Evolutionary conservation across 2,797 vertebrate genomes (phyloP).

Genomic region (Xiphophorus birchmanni): DNA sequence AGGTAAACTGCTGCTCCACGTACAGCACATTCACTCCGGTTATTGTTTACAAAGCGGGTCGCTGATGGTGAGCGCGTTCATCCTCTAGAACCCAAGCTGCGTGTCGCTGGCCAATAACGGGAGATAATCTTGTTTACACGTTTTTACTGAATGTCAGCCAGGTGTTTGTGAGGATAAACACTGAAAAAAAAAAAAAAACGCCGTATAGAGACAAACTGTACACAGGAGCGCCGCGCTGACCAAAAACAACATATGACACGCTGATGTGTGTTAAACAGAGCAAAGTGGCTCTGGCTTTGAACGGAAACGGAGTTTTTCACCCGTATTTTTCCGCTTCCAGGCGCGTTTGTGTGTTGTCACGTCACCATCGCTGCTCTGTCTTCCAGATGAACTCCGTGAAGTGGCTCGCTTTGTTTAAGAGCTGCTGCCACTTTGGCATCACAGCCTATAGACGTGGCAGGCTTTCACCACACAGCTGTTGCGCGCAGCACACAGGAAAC

Average conservation of each 20-base stretch:
- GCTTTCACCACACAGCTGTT: slow-evolving; percentile 25
- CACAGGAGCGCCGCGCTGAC: background rate
- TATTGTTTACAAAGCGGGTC: background rate
- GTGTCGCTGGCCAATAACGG: slow-evolving; percentile 11
- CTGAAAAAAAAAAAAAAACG: too few species aligned
- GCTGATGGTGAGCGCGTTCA: slow-evolving; percentile 13
- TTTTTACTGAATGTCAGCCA: slow-evolving; percentile 15
- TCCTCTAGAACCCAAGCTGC: background rate
- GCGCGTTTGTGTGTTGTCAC: background rate
- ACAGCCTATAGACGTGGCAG: slow-evolving; percentile 78
- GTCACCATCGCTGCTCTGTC: background rate
- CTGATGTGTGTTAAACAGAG: slow-evolving; percentile 6
- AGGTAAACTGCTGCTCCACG: slow-evolving; percentile 71
- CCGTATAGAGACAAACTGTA: background rate
- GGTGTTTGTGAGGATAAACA: slow-evolving; percentile 17
- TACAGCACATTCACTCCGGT: background rate
- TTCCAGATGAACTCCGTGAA: slow-evolving; percentile 9
- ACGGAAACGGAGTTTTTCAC: background rate
- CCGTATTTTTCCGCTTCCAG: background rate
- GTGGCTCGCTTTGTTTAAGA: slow-evolving; percentile 44
- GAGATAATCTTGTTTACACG: slow-evolving; percentile 9
- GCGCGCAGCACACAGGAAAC: slow-evolving; percentile 15
- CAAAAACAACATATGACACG: background rate
- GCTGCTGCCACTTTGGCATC: slow-evolving; percentile 65
- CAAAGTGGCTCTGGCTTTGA: background rate